Evolutionary conservation across 2,888 invertebrate species (phyloP), one percentile per base, ranked within the genome.

Genomic region (Ctena decussata): DNA sequence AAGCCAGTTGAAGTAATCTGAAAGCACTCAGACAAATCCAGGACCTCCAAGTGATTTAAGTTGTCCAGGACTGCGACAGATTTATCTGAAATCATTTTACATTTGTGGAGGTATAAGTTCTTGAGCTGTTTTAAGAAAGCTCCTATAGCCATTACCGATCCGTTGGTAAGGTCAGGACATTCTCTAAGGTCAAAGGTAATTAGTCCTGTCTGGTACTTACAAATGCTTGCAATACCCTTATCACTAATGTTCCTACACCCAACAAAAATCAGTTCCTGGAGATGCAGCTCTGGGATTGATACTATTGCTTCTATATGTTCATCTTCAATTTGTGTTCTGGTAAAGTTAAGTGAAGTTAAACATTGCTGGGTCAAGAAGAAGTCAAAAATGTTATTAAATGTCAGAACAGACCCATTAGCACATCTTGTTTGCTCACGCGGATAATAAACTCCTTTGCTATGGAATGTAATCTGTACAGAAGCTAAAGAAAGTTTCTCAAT

Each of bases 11-110:
- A 97, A 37, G 97, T 97, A 39, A 97, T 96, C 78, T 97, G 96
- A 94, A 97, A 97, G 94, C 97, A 97, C 88, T 97, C 97, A 0
- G 97, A 97, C 72, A 98, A 96, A 93, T 97, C 97, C 71, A 98
- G 94, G 27, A 96, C 96, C 90, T 96, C 96, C 8, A 98, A 94
- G 72, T 96, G 96, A 74, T 96, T 96, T 11, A 97, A 95, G 80
- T 96, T 96, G 35, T 96, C 94, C 53, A 98, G 93, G 89, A 97
- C 96, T 5, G 95, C 92, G 3, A 97, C 96, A 21, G 97, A 97
- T 60, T 96, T 91, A 94, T 97, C 97, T 0, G 97, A 97, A 0
- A 98, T 96, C 71, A 97, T 97, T 82, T 96, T 95, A 94, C 97
- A 97, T 89, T 97, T 96, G 91, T 97, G 97, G 32, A 97, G 96